Evolutionary conservation across 2,113 vertebrate genomes (phyloP).

Genomic region (Pseudorectes ferrugineus): DNA sequence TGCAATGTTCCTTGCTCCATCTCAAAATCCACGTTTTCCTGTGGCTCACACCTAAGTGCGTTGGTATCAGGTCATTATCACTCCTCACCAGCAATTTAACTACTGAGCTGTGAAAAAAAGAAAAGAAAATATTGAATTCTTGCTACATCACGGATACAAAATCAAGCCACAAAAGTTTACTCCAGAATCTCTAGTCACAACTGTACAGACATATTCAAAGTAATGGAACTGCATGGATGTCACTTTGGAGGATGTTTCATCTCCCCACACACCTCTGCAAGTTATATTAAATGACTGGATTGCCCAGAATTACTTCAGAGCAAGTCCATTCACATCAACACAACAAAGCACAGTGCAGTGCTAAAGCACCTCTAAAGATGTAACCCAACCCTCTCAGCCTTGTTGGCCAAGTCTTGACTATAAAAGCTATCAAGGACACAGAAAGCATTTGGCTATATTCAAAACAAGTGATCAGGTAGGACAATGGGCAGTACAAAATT

Average conservation of each 20-base stretch:
- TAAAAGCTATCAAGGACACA: neutral
- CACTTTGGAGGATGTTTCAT: neutral
- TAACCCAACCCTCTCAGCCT: neutral
- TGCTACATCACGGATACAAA: neutral
- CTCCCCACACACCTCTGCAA: neutral
- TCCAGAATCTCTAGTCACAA: neutral
- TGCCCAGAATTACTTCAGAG: neutral
- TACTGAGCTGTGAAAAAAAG: neutral
- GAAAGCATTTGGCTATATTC: neutral
- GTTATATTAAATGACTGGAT: neutral
- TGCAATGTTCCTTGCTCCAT: neutral
- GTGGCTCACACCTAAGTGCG: neutral
- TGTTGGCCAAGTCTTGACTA: neutral
- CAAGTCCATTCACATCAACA: neutral
- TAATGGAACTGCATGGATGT: neutral
- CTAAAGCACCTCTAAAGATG: neutral
- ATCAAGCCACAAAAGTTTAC: neutral
- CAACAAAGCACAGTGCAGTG: neutral
- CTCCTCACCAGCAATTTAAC: neutral
- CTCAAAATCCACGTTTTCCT: neutral
- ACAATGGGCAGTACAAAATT: neutral
- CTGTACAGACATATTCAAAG: neutral
- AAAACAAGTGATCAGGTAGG: neutral
- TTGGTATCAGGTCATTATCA: neutral
- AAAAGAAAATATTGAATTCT: neutral